Conservation (phyloP, 2,888 invertebrate species). For the Parelbella ahira region DNA sequence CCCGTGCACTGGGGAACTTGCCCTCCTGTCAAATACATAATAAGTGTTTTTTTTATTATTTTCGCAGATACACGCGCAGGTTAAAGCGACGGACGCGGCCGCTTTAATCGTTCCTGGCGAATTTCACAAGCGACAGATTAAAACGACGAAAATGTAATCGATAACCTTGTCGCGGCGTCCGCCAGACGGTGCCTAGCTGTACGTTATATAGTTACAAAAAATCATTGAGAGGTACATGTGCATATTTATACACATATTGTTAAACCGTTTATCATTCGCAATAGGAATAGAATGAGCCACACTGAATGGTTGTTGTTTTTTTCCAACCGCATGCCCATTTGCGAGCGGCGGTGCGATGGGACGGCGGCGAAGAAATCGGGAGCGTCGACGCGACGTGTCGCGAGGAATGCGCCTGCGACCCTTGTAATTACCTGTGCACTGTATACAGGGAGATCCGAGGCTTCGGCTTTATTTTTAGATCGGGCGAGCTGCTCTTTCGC, state of each 20-base stretch:
- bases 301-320: constrained; percentile 3
- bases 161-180: constrained; percentile 12
- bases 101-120: constrained; percentile 10
- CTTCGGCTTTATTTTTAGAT: constrained; percentile 17
- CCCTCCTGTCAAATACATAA: constrained; percentile 69
- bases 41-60: constrained; percentile 47
- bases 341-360: no score
- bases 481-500: constrained; percentile 2
- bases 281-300: constrained; percentile 9
- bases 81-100: constrained; percentile 27
- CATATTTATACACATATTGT: no score
- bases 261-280: background rate
- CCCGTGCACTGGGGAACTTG: constrained; percentile 37
- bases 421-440: constrained; percentile 49
- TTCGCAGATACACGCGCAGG: constrained; percentile 42
- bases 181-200: no score
- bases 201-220: no score
- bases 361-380: constrained; percentile 30
- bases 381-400: constrained; percentile 53
- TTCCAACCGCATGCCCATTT: constrained; percentile 26
- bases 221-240: no score
- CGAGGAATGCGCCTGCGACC: constrained; percentile 57
- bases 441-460: constrained; percentile 39
- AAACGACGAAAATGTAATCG: constrained; percentile 16
- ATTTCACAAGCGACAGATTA: constrained; percentile 10